These are phyloP conservation scores for Macaria notata DNA, from an alignment of 2,888 invertebrate species.

Conservation along the genomic window DNA sequence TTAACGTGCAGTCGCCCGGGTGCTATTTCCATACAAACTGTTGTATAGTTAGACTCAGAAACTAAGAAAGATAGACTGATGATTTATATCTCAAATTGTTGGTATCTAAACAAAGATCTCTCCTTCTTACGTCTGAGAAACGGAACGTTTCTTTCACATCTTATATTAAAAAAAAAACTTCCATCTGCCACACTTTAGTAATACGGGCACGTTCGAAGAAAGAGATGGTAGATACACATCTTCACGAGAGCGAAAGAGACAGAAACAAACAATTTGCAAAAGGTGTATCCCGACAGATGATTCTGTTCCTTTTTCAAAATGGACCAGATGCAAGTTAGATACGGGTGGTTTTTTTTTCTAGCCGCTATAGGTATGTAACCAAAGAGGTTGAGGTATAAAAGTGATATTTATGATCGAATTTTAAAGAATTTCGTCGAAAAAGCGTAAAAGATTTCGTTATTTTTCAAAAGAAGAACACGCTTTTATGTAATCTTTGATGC, in stretches of 20 bases:
- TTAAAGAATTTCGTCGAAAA: too few species aligned
- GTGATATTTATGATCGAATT: too few species aligned
- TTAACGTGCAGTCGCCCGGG: too few species aligned
- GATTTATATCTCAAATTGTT: too few species aligned
- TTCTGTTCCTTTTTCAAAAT: constrained; percentile 14
- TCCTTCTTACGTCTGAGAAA: neutral
- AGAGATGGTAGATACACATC: constrained; percentile 21
- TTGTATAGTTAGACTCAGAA: too few species aligned
- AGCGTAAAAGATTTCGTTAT: too few species aligned
- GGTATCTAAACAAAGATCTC: too few species aligned
- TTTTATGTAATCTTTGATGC: too few species aligned
- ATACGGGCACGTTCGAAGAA: constrained; percentile 8
- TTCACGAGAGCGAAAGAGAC: constrained; percentile 12
- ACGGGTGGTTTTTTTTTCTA: constrained; percentile 11
- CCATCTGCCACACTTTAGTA: constrained; percentile 13
- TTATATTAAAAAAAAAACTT: neutral
- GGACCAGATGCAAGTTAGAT: constrained; percentile 26
- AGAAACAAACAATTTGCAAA: constrained; percentile 22
- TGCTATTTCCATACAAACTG: too few species aligned
- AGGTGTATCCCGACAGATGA: constrained; percentile 30
- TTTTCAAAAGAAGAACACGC: too few species aligned
- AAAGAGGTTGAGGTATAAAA: neutral
- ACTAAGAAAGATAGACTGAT: too few species aligned
- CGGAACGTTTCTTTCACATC: neutral
- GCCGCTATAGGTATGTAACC: neutral